Evolutionary conservation across 2,113 vertebrate genomes (phyloP).

Genomic region (Lanius collurio): DNA sequence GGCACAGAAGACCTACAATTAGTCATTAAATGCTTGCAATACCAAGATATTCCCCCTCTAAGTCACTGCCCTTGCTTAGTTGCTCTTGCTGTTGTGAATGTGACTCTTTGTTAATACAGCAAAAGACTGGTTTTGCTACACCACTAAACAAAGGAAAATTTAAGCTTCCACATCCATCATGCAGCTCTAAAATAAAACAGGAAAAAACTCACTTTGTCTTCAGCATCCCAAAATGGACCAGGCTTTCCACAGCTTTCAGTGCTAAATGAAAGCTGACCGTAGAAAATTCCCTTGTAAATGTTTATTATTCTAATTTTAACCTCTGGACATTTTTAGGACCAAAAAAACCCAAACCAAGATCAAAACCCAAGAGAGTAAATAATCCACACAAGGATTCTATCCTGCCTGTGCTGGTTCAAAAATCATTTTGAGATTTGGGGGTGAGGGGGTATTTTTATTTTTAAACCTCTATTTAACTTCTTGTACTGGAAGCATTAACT

Average conservation of each 20-base stretch:
- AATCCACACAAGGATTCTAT: neutral
- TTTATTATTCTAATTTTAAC: slow-evolving; percentile 23
- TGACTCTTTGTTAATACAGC: neutral
- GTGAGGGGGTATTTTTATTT: neutral
- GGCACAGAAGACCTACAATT: neutral
- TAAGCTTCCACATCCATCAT: neutral
- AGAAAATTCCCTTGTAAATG: neutral
- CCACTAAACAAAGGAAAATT: neutral
- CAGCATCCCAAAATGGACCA: neutral
- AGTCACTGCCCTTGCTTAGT: neutral
- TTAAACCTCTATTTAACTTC: neutral
- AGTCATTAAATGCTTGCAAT: neutral
- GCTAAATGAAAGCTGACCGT: neutral
- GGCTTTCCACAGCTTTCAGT: neutral
- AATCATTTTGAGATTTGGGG: neutral
- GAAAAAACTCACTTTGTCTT: neutral
- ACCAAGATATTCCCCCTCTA: neutral
- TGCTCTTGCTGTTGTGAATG: neutral
- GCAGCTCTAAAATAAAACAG: neutral
- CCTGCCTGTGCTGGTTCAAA: neutral
- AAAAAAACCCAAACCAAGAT: neutral
- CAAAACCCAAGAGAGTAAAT: neutral
- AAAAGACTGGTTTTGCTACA: neutral
- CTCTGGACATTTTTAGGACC: neutral
- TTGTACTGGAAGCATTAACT: neutral